A percentile compares a stretch with the other conserved stretches of the same genome.
These are phyloP conservation scores for Lophura nycthemera DNA, from an alignment of 2,113 vertebrate genomes.

Conservation along the genomic window DNA sequence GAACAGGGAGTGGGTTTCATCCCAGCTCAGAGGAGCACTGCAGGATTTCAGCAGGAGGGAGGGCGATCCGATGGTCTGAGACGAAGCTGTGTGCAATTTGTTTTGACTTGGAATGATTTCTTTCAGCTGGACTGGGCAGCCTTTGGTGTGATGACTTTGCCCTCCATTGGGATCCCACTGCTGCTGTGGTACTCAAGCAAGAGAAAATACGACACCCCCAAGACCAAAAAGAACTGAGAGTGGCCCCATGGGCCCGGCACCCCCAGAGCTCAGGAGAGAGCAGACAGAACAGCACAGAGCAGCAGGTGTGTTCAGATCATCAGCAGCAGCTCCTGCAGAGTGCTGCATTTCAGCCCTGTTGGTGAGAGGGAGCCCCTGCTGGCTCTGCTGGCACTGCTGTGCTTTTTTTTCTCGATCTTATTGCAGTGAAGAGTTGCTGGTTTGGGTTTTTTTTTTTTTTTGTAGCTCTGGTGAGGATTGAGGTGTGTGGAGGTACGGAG, in stretches of 20 bases:
- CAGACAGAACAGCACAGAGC: neutral
- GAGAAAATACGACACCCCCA: conserved; percentile 93
- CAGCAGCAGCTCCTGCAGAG: too few species aligned
- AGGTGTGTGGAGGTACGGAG: neutral
- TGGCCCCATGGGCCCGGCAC: neutral
- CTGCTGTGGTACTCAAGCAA: conserved; percentile 99
- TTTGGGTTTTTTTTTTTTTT: neutral
- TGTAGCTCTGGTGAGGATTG: neutral
- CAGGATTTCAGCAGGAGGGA: neutral
- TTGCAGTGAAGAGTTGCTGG: neutral
- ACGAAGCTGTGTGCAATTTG: rapidly evolving
- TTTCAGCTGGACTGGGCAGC: conserved; percentile 94
- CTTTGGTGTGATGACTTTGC: conserved; percentile 96
- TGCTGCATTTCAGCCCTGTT: neutral
- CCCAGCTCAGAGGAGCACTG: neutral
- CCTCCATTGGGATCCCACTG: conserved; percentile 95
- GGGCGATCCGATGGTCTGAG: rapidly evolving
- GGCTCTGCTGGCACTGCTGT: neutral
- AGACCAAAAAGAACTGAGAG: conserved; percentile 92
- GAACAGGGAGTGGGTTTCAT: neutral
- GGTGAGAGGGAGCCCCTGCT: rapidly evolving
- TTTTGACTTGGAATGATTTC: neutral
- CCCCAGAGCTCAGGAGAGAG: neutral
- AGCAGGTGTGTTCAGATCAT: neutral
- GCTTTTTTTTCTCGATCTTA: neutral